Percentiles rank a stretch among this genome's conserved stretches.
Conservation (phyloP, 2,797 vertebrate genomes). For the Girardinus metallicus region DNA sequence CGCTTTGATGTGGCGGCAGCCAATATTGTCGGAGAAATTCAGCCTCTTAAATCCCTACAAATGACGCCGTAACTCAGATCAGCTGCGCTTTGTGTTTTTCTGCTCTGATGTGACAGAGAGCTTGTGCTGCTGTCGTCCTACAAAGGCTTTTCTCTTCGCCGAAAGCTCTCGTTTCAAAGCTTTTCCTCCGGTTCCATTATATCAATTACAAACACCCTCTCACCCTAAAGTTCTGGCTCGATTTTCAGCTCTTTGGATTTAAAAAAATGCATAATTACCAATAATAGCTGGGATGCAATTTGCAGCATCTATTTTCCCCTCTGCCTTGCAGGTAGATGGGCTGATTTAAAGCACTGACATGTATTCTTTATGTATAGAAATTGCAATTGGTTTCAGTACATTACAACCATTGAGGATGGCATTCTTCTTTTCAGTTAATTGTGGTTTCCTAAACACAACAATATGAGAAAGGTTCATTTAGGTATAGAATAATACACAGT, state of each 20-base stretch:
- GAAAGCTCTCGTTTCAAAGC: constrained; percentile 63
- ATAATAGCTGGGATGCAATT: constrained; percentile 49
- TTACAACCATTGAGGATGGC: constrained; percentile 6
- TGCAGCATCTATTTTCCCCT: constrained; percentile 42
- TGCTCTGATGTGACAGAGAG: constrained; percentile 55
- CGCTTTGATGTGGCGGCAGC: constrained; percentile 57
- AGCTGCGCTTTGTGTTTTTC: constrained; percentile 41
- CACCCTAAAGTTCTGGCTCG: constrained; percentile 49
- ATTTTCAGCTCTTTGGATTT: constrained; percentile 60
- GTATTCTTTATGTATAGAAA: constrained; percentile 30
- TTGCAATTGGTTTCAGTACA: constrained; percentile 29
- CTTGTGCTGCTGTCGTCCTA: constrained; percentile 26
- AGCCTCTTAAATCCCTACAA: constrained; percentile 59
- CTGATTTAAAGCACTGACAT: constrained; percentile 33
- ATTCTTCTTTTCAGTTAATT: constrained; percentile 16
- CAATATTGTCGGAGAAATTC: constrained; percentile 46
- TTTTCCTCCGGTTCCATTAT: constrained; percentile 48
- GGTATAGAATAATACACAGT: constrained; percentile 16
- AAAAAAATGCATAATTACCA: constrained; percentile 65
- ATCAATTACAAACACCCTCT: constrained; percentile 72
- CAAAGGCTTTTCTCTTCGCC: constrained; percentile 47
- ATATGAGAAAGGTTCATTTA: neutral
- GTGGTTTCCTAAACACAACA: constrained; percentile 7
- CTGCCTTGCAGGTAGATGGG: constrained; percentile 22
- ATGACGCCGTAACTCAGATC: constrained; percentile 49